Conservation (phyloP, 2,888 invertebrate genomes). For the Xestia ashworthii region DNA sequence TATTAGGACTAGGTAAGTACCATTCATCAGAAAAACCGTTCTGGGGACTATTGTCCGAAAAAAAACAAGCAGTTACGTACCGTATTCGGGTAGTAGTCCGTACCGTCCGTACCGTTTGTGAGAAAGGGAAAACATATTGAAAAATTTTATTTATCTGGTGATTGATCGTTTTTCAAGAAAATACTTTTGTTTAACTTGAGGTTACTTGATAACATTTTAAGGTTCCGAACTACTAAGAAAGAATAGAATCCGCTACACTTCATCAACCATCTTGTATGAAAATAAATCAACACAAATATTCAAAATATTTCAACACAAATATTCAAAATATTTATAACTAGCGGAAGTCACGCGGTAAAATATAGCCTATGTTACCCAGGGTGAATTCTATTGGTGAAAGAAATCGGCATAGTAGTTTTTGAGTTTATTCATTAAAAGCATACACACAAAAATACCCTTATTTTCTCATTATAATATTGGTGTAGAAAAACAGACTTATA, state of each 20-base stretch:
- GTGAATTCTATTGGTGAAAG: too few relatives aligned
- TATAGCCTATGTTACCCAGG: too few relatives aligned
- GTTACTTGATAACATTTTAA: not conserved
- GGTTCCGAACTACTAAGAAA: not conserved
- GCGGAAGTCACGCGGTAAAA: too few relatives aligned
- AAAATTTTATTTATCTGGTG: not conserved
- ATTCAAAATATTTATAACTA: not conserved
- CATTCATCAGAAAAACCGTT: not conserved
- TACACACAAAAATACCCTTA: too few relatives aligned
- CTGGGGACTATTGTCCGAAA: not conserved
- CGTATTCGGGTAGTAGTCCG: constrained; percentile 1
- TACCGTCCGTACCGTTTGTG: not conserved
- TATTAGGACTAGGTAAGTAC: not conserved
- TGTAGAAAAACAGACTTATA: not conserved
- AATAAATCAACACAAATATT: too few relatives aligned
- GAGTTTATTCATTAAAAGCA: too few relatives aligned
- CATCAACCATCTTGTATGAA: not conserved
- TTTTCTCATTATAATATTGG: too few relatives aligned
- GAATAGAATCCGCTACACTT: not conserved
- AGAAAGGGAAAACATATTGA: not conserved
- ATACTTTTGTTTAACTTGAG: not conserved
- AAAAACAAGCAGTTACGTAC: constrained; percentile 3
- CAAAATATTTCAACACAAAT: too few relatives aligned
- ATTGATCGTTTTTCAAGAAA: not conserved
- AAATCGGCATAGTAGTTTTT: too few relatives aligned